Evolutionary conservation across 2,797 vertebrate species (phyloP).

Genomic region (Artibeus jamaicensis): DNA sequence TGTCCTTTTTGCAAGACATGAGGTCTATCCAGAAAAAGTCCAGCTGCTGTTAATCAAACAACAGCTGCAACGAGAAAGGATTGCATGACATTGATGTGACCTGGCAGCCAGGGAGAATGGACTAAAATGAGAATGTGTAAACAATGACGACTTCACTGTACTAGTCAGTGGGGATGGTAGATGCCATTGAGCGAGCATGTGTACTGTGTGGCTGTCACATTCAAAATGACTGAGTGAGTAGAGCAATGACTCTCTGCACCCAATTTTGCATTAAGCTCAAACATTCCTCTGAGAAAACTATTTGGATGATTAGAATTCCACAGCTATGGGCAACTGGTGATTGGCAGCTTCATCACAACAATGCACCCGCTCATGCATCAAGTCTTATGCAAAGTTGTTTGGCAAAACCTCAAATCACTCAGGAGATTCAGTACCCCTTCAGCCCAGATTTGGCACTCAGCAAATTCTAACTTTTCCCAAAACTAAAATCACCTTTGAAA

Average conservation of each 20-base stretch:
- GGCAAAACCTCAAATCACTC: not conserved
- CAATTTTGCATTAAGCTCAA: not conserved
- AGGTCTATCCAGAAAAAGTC: not conserved
- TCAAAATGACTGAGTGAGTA: not conserved
- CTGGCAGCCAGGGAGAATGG: not conserved
- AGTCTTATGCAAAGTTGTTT: not conserved
- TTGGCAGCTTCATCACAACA: not conserved
- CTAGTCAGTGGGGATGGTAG: not conserved
- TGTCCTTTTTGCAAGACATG: slow-evolving; percentile 60
- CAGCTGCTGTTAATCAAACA: not conserved
- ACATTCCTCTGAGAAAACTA: not conserved
- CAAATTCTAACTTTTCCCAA: not conserved
- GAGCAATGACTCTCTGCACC: not conserved
- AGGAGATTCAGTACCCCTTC: not conserved
- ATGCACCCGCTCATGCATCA: not conserved
- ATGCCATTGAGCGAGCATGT: not conserved
- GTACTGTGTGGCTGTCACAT: not conserved
- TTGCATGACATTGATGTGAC: not conserved
- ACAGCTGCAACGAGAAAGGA: not conserved
- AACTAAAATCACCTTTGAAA: not conserved
- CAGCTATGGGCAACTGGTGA: not conserved
- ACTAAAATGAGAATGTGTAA: not conserved
- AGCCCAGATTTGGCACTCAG: not conserved
- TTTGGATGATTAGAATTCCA: not conserved
- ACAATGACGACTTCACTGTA: not conserved